Base-by-base conservation (phyloP, 2,888 invertebrate genomes). In the Proisotoma minuta region DNA sequence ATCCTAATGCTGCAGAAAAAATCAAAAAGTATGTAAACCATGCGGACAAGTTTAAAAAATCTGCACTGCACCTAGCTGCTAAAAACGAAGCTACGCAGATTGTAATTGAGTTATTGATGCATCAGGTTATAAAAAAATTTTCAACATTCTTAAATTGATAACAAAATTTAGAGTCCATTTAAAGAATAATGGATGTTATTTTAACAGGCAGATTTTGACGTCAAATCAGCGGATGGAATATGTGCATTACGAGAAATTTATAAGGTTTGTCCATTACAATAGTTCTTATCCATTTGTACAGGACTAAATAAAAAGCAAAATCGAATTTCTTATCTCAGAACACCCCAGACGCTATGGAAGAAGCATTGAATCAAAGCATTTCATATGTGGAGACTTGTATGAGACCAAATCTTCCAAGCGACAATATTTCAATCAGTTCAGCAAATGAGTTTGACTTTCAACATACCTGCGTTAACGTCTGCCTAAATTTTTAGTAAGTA, bases 331-430 rank as follows among this genome's bases (percentile, higher is more conserved):
- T n/a, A n/a, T n/a, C n/a, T n/a, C n/a, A n/a, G n/a, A n/a, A n/a
- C n/a, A 69, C 69, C 2, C 69, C 69, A 20, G 18, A 60, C 48
- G 69, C 69, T 2, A 69, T 69, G 69, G 54, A 62, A 27, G 66
- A 69, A 40, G 69, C 66, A 1, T 28, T 69, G 5, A 62, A 66
- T 47, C 66, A 69, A 22, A 63, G 63, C 22, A 69, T 69, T 59
- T 62, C 60, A 1, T 69, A 69, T 18, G 60, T 61, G 4, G 69
- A 69, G 23, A 52, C 61, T 20, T 69, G 69, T 20, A 49, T 48
- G 23, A 59, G 63, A n/a, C 22, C n/a, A 18, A 43, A 24, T 10
- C n/a, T 39, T 4, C 39, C 29, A 3, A 3, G 4, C n/a, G 56
- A 40, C 2, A 26, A 54, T 22, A n/a, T 54, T 8, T 54, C 53